Evolutionary conservation across 2,888 invertebrate genomes (phyloP), one percentile per base, ranked within the genome.

Genomic region (Peribatodes rhomboidaria): DNA sequence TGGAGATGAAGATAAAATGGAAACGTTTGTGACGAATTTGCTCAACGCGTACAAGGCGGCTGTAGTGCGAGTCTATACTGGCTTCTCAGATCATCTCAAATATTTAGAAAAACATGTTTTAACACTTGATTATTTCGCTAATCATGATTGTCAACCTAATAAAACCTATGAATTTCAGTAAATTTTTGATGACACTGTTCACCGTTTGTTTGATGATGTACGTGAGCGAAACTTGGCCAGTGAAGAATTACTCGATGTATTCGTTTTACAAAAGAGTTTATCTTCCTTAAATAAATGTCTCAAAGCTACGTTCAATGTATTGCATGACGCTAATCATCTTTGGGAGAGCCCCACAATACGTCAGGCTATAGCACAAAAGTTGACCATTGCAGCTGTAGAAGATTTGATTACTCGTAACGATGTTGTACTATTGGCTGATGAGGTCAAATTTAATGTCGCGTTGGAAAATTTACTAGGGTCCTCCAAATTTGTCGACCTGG

Each of bases 261-360:
- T 75, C 9, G 74, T 72, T 53, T 79, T 91, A 76, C 84, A 86
- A 59, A 83, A 83, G 66, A 87, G 86, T 75, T 72, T 91, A 31
- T 62, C 35, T 16, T 75, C 82, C 0, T 74, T 92, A 55, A 87
- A 86, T 18, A 83, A 87, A 31, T 72, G 80, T 59, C 80, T 92
- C n/a, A 82, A 81, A 44, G 82, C 86, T 66, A 89, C 87, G 0
- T 88, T 81, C 66, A 68, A 64, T 31, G 73, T 90, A 61, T 76
- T 92, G 59, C 79, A 87, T 54, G 82, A 89, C 47, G 85, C 89
- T 1, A 83, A 85, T 20, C 87, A 88, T 76, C 79, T 92, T 16
- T 90, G 87, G 85, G 88, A 90, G 68, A 77, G 82, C 61, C 92
- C 91, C 71, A 86, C 89, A 67, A 58, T 86, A 57, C 87, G 92